phyloP scores from a whole-genome alignment of 2,113 vertebrate species.

The Upupa epops region DNA sequence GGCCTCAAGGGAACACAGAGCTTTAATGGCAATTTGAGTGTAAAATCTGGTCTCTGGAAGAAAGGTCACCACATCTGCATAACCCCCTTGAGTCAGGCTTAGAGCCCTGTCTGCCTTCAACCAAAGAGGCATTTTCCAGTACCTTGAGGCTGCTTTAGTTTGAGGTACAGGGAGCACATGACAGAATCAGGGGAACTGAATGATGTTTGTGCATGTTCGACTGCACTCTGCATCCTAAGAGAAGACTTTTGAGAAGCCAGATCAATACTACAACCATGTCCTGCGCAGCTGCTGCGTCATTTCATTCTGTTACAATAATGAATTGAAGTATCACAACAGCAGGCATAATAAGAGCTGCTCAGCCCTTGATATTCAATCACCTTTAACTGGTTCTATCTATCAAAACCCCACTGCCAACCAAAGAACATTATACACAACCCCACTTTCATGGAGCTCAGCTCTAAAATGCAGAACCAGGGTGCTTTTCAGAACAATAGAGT shows the following conservation, averaged over 20 bases:
- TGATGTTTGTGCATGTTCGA: slow-evolving; percentile 79
- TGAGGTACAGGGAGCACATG: slow-evolving; percentile 77
- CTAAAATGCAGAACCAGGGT: slow-evolving; percentile 56
- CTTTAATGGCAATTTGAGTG: slow-evolving; percentile 96
- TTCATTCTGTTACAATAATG: slow-evolving; percentile 80
- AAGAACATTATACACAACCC: slow-evolving; percentile 56
- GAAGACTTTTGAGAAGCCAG: slow-evolving; percentile 76
- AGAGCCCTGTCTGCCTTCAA: slow-evolving; percentile 84
- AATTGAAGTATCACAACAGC: slow-evolving; percentile 80
- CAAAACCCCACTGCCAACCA: slow-evolving; percentile 56
- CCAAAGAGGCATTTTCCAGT: slow-evolving; percentile 76
- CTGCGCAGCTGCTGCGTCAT: slow-evolving; percentile 65
- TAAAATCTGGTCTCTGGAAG: slow-evolving; percentile 92
- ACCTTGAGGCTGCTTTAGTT: slow-evolving; percentile 81
- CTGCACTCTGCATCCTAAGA: slow-evolving; percentile 86
- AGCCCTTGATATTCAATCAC: slow-evolving; percentile 85
- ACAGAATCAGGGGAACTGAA: slow-evolving; percentile 75
- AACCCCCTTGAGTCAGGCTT: slow-evolving; percentile 90
- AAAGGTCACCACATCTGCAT: slow-evolving; percentile 97
- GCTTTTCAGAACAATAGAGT: background rate
- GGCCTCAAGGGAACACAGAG: slow-evolving; percentile 77
- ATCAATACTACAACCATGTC: slow-evolving; percentile 83
- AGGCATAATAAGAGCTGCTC: slow-evolving; percentile 82
- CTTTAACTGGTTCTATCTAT: slow-evolving; percentile 73
- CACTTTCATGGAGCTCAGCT: slow-evolving; percentile 47